phyloP scores from a whole-genome alignment of 2,113 vertebrate genomes.

The Ciconia boyciana region DNA sequence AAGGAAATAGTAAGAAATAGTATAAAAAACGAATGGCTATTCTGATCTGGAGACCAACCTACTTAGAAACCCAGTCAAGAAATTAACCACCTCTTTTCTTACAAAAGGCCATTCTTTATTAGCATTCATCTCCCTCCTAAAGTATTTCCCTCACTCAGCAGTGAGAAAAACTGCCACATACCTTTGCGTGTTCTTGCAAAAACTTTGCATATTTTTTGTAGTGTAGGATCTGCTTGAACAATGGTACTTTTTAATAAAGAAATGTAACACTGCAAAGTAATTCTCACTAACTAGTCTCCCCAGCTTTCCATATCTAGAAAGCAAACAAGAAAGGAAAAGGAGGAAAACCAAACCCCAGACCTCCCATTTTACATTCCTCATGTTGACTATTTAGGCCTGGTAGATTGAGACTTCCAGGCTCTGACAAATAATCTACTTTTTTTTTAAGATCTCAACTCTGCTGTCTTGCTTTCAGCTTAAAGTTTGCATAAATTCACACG shows the following conservation, averaged over 20 bases:
- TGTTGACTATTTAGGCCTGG: background rate
- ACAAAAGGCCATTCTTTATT: background rate
- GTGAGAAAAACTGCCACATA: background rate
- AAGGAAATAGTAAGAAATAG: background rate
- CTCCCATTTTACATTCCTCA: background rate
- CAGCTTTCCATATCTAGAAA: background rate
- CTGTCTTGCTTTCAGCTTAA: background rate
- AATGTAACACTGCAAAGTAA: background rate
- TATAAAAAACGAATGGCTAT: background rate
- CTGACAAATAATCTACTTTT: background rate
- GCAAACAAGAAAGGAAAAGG: background rate
- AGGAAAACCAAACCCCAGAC: background rate
- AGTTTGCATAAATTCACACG: background rate
- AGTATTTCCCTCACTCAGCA: background rate
- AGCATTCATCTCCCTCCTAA: background rate
- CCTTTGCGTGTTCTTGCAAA: background rate
- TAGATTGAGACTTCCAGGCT: background rate
- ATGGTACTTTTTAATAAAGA: background rate
- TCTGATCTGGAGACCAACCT: background rate
- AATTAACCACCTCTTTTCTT: background rate
- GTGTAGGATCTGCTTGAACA: background rate
- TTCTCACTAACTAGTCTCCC: background rate
- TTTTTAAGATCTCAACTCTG: background rate
- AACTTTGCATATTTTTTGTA: background rate
- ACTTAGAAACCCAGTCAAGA: background rate